These are phyloP conservation scores for Macroglossus sobrinus DNA, from an alignment of 2,113 vertebrate species.

Conservation along the genomic window DNA sequence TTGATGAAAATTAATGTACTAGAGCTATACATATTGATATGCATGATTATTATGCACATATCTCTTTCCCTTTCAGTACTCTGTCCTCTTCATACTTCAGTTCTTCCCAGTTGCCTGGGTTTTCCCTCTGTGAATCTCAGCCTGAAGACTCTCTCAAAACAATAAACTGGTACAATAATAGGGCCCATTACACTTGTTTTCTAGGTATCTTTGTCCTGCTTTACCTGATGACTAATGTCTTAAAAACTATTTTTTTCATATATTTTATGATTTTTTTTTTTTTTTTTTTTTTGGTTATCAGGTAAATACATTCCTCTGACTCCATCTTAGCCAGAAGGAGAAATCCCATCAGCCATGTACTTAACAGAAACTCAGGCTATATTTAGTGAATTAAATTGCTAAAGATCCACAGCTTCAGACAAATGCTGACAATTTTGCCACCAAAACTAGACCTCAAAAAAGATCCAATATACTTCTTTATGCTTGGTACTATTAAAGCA, in stretches of 20 bases:
- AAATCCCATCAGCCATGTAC: neutral
- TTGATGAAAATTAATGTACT: neutral
- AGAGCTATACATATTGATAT: neutral
- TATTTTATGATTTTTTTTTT: neutral
- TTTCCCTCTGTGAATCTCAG: neutral
- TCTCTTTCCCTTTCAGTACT: neutral
- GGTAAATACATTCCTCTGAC: neutral
- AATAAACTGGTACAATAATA: neutral
- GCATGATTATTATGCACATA: neutral
- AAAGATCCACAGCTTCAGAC: neutral
- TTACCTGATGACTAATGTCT: neutral
- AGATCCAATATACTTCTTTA: neutral
- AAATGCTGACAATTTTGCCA: neutral
- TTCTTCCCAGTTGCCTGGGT: neutral
- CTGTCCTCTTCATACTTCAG: neutral
- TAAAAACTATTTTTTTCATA: neutral
- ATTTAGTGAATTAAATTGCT: neutral
- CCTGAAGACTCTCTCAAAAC: neutral
- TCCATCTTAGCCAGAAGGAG: neutral
- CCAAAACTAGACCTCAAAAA: neutral
- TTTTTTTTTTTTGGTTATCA: neutral
- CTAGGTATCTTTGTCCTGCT: neutral
- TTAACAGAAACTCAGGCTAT: neutral
- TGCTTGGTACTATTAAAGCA: neutral
- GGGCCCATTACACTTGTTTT: neutral